Base-by-base conservation (phyloP, 2,797 vertebrate genomes). In the Dryobates pubescens region DNA sequence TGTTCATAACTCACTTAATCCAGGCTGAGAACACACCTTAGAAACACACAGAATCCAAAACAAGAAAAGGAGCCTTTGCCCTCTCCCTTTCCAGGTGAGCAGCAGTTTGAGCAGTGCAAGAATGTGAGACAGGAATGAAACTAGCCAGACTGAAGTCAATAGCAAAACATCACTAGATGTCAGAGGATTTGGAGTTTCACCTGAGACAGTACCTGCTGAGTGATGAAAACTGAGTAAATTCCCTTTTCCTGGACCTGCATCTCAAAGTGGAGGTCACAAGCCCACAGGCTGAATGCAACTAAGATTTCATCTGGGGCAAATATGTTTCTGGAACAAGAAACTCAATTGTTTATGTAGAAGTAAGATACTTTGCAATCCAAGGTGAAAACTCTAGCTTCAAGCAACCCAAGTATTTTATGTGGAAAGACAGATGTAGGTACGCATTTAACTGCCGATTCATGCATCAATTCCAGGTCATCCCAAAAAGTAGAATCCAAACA, bases 1-100 rank as follows among this genome's bases (percentile, higher is more conserved):
- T 51, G 73, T 68, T 91, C 83, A 85, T 87, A 95, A 81, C 47
- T 72, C 82, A 41, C 72, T 86, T 93, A 94, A 94, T 92, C 92
- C 90, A 87, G 75, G 36, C 69, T 82, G 51, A 77, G 92, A 92
- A 90, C 90, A 89, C 30, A 0, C 87, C 87, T 94, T 89, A 89
- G 86, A 92, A 93, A 92, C 14, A 2, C 34, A 88, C 27, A 68
- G 67, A 88, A 83, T 73, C 63, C 34, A 86, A 86, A 93, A 94
- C 75, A 86, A 41, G 59, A 94, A 94, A 93, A 53, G n/a, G 13
- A 85, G 10, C 18, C 47, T 82, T 88, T 72, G n/a, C 76, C 82
- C 93, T 77, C 82, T 94, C 72, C 68, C 81, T 85, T 90, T 59
- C 51, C 81, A 70, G 63, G 51, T 71, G 17, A 93, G 86, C 82